A percentile compares a stretch with the other conserved stretches of the same genome.
phyloP scores from a whole-genome alignment of 2,888 invertebrate species.

The Phaonia tiefii region DNA sequence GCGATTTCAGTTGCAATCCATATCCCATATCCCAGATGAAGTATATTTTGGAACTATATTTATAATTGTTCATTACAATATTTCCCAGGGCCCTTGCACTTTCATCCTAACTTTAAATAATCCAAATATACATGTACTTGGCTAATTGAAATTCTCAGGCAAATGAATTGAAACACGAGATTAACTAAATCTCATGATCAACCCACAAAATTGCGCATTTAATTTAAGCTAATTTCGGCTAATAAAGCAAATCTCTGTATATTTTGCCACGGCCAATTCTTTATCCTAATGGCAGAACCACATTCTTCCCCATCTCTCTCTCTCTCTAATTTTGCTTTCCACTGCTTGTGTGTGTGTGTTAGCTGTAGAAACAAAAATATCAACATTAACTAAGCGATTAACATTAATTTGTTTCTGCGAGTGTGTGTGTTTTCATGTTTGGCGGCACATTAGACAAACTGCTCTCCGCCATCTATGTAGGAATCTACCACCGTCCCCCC shows the following conservation, averaged over 20 bases:
- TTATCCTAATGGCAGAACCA: not conserved
- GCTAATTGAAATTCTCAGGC: not conserved
- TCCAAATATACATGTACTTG: no score
- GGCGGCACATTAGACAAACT: constrained; percentile 53
- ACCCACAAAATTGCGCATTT: constrained; percentile 25
- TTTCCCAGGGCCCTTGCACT: no score
- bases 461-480: constrained; percentile 6
- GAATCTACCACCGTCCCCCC: constrained; percentile 30
- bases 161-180: not conserved
- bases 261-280: constrained; percentile 4
- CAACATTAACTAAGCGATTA: constrained; percentile 61
- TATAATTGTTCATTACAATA: no score
- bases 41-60: no score
- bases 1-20: no score
- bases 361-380: constrained; percentile 43
- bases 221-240: constrained; percentile 19
- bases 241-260: constrained; percentile 48
- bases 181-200: not conserved
- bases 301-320: not conserved
- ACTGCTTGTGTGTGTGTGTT: no score
- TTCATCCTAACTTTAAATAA: no score
- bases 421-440: constrained; percentile 25
- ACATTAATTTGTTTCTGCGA: constrained; percentile 14
- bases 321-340: not conserved
- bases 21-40: no score